These are phyloP conservation scores for Lonchura striata DNA, from an alignment of 2,113 vertebrate species.

Conservation along the genomic window DNA sequence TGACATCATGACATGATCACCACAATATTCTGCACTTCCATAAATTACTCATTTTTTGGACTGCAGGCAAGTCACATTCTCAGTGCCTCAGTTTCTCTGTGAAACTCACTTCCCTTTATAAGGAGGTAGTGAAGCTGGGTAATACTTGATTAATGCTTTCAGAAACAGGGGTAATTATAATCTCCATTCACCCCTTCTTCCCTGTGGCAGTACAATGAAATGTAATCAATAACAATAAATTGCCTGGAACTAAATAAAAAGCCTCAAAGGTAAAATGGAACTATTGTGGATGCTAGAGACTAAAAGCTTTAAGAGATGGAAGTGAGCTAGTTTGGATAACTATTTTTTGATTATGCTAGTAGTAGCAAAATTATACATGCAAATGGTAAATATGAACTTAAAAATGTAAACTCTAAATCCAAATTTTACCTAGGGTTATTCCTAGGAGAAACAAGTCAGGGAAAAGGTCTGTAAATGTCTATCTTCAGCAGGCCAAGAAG, in stretches of 20 bases:
- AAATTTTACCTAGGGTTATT: not conserved
- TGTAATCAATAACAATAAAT: not conserved
- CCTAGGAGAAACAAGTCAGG: not conserved
- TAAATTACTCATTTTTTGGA: not conserved
- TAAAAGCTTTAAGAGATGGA: not conserved
- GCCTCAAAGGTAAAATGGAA: not conserved
- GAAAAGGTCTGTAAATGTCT: not conserved
- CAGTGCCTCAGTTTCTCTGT: not conserved
- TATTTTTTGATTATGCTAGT: not conserved
- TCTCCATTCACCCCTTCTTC: not conserved
- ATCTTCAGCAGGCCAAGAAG: not conserved
- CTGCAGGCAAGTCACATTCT: not conserved
- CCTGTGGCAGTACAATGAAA: not conserved
- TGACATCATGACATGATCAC: not conserved
- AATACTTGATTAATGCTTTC: not conserved
- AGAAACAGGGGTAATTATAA: not conserved
- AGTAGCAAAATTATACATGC: not conserved
- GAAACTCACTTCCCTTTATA: not conserved
- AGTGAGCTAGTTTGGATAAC: not conserved
- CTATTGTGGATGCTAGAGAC: not conserved
- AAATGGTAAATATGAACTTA: not conserved
- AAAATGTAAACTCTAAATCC: not conserved
- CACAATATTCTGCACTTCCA: not conserved
- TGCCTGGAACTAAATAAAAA: not conserved
- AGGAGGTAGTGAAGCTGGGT: not conserved